These are phyloP conservation scores for Triops longicaudatus DNA, from an alignment of 1,140 invertebrate genomes.

Conservation along the genomic window DNA sequence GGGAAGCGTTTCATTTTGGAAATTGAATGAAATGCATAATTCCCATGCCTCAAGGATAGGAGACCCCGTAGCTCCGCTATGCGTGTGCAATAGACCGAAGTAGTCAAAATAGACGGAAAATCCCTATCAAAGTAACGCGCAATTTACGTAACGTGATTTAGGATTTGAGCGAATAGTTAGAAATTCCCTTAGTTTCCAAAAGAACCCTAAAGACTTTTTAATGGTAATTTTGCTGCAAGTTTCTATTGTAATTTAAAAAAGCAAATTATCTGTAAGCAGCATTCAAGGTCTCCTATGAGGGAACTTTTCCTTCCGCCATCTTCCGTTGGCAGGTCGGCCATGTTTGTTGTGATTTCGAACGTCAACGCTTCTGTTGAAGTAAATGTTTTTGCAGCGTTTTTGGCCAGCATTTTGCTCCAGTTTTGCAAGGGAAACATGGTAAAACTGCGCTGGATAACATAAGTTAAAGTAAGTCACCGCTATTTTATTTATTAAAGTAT, in stretches of 20 bases:
- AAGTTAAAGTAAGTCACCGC: not conserved
- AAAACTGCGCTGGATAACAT: not conserved
- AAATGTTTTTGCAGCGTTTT: conserved; percentile 15
- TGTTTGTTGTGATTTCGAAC: conserved; percentile 15
- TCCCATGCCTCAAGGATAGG: not conserved
- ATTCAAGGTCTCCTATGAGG: not conserved
- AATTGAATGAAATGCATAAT: not conserved
- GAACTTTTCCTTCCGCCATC: not conserved
- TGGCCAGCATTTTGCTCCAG: conserved; percentile 5
- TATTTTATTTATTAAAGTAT: not conserved
- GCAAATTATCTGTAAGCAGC: no score
- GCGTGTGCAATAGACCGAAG: not conserved
- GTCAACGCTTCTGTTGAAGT: conserved; percentile 11
- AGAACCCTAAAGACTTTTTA: no score
- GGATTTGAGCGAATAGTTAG: no score
- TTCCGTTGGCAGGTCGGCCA: conserved; percentile 9
- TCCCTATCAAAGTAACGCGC: not conserved
- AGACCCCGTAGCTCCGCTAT: not conserved
- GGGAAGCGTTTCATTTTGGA: not conserved
- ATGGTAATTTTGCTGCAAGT: no score
- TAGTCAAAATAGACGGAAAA: not conserved
- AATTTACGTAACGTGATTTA: no score
- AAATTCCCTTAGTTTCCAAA: no score
- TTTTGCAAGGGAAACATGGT: conserved; percentile 4
- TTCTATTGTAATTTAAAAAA: not conserved